Conservation (phyloP, 2,797 vertebrate genomes). For the Oreochromis grahami region DNA sequence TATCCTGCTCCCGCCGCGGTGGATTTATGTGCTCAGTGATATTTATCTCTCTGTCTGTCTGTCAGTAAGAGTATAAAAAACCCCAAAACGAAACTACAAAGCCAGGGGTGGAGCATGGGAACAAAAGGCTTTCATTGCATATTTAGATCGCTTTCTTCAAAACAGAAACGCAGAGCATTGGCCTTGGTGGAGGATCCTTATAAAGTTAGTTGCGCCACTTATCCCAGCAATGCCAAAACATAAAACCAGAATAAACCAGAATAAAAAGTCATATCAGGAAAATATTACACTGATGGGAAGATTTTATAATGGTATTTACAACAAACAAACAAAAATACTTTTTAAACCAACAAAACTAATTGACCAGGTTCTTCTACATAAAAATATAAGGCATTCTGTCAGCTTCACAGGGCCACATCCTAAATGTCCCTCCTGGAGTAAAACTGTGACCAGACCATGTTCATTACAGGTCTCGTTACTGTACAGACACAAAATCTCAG, state of each 20-base stretch:
- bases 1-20: background rate
- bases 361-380: background rate
- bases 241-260: background rate
- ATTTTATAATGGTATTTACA: background rate
- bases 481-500: background rate
- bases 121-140: background rate
- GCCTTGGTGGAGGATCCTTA: background rate
- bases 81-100: background rate
- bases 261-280: background rate
- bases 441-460: background rate
- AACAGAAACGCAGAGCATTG: background rate
- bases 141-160: background rate
- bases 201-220: background rate
- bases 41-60: background rate
- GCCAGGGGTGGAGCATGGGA: background rate
- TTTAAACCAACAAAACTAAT: background rate
- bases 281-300: background rate
- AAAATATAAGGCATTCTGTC: background rate
- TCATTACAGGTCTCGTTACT: constrained; percentile 13
- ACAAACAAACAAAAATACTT: background rate
- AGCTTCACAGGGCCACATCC: background rate
- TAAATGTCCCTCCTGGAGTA: background rate
- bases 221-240: background rate
- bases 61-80: background rate
- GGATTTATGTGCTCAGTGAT: background rate